Evolutionary conservation across 35 echinoderm and acorn worm species (phyloP).

Genomic region (Apostichopus parvimensis): DNA sequence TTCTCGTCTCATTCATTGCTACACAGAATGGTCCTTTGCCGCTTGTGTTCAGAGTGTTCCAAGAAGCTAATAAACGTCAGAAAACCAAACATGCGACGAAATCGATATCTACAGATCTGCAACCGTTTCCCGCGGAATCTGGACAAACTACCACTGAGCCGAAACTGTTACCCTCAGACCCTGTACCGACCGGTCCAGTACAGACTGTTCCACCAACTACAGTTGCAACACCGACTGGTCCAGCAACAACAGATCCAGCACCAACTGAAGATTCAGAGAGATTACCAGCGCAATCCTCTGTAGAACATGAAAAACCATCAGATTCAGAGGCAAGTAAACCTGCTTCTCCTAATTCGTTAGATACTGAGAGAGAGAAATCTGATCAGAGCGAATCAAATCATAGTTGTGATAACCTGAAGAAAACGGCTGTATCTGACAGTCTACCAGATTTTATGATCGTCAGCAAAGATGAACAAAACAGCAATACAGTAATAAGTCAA

Average conservation of each 20-base stretch:
- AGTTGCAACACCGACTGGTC: neutral
- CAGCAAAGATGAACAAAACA: neutral
- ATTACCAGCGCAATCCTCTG: neutral
- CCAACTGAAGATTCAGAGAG: neutral
- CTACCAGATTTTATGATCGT: neutral
- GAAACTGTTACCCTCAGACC: neutral
- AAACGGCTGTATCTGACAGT: neutral
- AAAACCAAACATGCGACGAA: neutral
- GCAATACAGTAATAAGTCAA: neutral
- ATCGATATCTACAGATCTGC: neutral
- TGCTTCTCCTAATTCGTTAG: neutral
- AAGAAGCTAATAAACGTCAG: constrained; percentile 1
- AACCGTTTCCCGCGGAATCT: neutral
- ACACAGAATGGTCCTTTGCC: constrained; percentile 6
- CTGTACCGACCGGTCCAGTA: neutral
- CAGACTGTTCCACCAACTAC: neutral
- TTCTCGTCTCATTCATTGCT: neutral
- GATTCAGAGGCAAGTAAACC: neutral
- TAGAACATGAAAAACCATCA: neutral
- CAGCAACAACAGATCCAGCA: too few relatives aligned
- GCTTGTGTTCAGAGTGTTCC: neutral
- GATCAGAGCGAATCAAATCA: neutral
- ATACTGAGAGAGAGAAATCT: neutral
- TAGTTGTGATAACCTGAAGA: neutral
- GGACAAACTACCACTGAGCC: neutral